phyloP scores from a whole-genome alignment of 2,797 vertebrate genomes.

The Tangara arthus region DNA sequence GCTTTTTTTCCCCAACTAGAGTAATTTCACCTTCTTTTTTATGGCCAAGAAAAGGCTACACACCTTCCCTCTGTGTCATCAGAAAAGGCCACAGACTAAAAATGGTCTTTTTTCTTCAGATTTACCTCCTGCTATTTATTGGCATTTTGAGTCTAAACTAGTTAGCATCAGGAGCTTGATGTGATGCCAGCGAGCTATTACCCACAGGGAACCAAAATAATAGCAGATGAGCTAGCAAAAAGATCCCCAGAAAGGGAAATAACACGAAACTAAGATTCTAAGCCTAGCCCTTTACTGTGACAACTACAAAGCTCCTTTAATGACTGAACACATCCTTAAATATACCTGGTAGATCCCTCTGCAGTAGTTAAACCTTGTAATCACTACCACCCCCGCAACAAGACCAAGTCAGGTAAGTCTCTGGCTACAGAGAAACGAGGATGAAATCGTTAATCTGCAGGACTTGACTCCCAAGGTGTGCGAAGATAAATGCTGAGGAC shows the following conservation, averaged over 20 bases:
- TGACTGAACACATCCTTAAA: not conserved
- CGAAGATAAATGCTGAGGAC: not conserved
- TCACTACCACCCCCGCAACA: not conserved
- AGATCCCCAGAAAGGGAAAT: not conserved
- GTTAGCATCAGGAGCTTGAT: not conserved
- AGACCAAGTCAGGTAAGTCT: not conserved
- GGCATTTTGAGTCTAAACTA: conserved; percentile 5
- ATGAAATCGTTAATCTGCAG: not conserved
- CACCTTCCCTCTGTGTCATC: not conserved
- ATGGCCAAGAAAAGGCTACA: not conserved
- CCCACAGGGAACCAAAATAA: not conserved
- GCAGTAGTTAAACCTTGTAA: not conserved
- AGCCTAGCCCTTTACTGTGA: not conserved
- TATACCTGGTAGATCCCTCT: not conserved
- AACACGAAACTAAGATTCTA: not conserved
- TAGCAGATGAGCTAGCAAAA: conserved; percentile 2
- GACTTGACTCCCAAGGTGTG: rapidly evolving
- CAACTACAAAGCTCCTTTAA: not conserved
- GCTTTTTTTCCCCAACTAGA: rapidly evolving
- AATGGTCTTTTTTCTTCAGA: not conserved
- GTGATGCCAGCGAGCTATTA: not conserved
- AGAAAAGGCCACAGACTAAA: not conserved
- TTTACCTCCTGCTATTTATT: not conserved
- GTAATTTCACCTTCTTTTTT: not conserved
- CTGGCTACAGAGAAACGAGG: not conserved